These are phyloP conservation scores for Anguilla rostrata DNA, from an alignment of 2,113 vertebrate species.

Conservation along the genomic window DNA sequence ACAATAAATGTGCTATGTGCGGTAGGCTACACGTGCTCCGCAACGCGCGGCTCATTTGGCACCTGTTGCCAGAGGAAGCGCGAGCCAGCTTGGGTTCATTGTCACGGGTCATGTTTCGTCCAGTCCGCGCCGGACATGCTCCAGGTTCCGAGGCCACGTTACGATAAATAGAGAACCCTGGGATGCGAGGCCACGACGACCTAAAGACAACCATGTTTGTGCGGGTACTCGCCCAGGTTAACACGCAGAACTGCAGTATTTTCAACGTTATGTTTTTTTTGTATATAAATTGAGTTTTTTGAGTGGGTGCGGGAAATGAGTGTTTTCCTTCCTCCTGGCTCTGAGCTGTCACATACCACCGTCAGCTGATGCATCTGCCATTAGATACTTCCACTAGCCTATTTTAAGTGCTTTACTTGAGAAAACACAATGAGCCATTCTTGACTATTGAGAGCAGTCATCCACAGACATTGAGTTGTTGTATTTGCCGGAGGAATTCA, in stretches of 20 bases:
- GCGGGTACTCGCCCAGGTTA: not conserved
- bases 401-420: not conserved
- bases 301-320: not conserved
- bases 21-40: constrained; percentile 22
- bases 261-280: too few relatives aligned
- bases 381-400: not conserved
- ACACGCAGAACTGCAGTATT: not conserved
- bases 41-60: constrained; percentile 66
- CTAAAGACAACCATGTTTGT: not conserved
- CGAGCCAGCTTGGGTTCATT: constrained; percentile 67
- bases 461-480: constrained; percentile 13
- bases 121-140: constrained; percentile 54
- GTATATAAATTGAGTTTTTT: too few relatives aligned
- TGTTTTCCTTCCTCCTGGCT: not conserved
- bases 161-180: not conserved
- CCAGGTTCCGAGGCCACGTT: constrained; percentile 11
- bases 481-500: constrained; percentile 11
- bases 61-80: constrained; percentile 77
- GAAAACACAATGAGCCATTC: constrained; percentile 27
- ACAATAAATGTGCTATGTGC: constrained; percentile 57
- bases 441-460: constrained; percentile 17
- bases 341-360: not conserved
- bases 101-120: constrained; percentile 72
- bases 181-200: not conserved
- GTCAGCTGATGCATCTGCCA: not conserved